Percentiles rank a stretch among this genome's conserved stretches.
phyloP scores from a whole-genome alignment of 2,113 vertebrate genomes.

The Phasianus colchicus region DNA sequence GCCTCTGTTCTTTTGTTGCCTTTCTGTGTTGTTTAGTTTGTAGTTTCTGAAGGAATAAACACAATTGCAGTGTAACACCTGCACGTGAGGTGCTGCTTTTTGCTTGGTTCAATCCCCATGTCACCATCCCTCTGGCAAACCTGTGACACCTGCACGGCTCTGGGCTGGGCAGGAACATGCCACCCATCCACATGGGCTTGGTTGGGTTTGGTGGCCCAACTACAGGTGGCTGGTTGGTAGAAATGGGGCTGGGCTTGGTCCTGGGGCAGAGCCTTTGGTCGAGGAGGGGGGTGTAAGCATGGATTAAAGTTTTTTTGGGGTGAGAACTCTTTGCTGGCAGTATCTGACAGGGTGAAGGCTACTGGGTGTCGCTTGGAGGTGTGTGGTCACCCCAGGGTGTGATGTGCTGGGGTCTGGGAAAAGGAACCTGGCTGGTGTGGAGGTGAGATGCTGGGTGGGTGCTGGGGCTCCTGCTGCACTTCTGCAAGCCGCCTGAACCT shows the following conservation, averaged over 20 bases:
- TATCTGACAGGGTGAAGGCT: not conserved
- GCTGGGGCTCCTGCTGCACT: not conserved
- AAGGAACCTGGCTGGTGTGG: rapidly evolving
- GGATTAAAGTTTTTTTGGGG: rapidly evolving
- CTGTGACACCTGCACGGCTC: not conserved
- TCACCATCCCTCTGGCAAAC: slow-evolving; percentile 63
- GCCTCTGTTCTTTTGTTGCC: not conserved
- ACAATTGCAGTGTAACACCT: slow-evolving; percentile 34
- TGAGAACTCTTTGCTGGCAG: not conserved
- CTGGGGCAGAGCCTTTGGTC: not conserved
- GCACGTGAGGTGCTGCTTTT: slow-evolving; percentile 5
- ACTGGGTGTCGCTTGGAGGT: not conserved
- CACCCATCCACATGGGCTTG: not conserved
- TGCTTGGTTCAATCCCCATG: not conserved
- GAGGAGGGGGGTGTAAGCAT: not conserved
- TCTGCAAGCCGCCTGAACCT: not conserved
- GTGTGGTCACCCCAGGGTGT: rapidly evolving
- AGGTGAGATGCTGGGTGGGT: rapidly evolving
- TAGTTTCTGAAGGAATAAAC: not conserved
- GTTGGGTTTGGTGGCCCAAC: not conserved
- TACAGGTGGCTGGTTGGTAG: not conserved
- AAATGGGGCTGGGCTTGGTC: not conserved
- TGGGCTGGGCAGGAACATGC: not conserved
- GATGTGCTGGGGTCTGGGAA: not conserved
- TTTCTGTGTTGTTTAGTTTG: not conserved